Conservation (phyloP, 2,888 invertebrate genomes). For the Polylopha cassiicola region DNA sequence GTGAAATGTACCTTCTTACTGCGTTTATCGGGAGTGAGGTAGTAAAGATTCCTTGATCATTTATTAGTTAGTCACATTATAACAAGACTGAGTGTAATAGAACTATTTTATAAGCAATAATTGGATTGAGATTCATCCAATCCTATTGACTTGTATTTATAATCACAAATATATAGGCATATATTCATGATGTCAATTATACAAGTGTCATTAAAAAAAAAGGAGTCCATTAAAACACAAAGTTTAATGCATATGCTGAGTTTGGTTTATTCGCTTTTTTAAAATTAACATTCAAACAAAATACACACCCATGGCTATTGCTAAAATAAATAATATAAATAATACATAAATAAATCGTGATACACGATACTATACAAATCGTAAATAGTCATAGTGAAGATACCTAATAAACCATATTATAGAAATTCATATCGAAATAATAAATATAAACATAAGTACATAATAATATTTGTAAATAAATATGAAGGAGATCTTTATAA, state of each 20-base stretch:
- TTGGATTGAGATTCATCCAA: too few species aligned
- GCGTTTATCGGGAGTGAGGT: too few species aligned
- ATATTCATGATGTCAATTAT: too few species aligned
- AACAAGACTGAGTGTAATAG: too few species aligned
- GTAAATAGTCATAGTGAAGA: slow-evolving; percentile 25
- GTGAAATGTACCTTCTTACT: too few species aligned
- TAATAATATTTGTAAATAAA: slow-evolving; percentile 3
- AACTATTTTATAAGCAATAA: too few species aligned
- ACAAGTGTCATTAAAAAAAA: too few species aligned
- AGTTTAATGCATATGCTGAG: slow-evolving; percentile 25
- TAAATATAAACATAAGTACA: slow-evolving; percentile 25
- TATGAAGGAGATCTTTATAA: slow-evolving; percentile 12
- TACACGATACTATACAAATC: slow-evolving; percentile 42
- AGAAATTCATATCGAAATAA: slow-evolving; percentile 12
- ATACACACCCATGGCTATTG: slow-evolving; percentile 41
- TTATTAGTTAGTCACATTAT: too few species aligned
- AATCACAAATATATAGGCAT: too few species aligned
- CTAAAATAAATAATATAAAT: slow-evolving; percentile 34
- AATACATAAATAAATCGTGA: slow-evolving; percentile 35
- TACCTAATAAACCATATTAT: neutral
- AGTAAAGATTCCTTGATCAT: too few species aligned
- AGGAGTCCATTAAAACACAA: slow-evolving; percentile 5
- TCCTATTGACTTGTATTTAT: too few species aligned
- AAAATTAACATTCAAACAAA: slow-evolving; percentile 27
- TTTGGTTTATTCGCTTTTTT: slow-evolving; percentile 37